Percentiles rank a stretch among this genome's conserved stretches.
phyloP scores from a whole-genome alignment of 2,113 vertebrate genomes.

The Spea bombifrons region DNA sequence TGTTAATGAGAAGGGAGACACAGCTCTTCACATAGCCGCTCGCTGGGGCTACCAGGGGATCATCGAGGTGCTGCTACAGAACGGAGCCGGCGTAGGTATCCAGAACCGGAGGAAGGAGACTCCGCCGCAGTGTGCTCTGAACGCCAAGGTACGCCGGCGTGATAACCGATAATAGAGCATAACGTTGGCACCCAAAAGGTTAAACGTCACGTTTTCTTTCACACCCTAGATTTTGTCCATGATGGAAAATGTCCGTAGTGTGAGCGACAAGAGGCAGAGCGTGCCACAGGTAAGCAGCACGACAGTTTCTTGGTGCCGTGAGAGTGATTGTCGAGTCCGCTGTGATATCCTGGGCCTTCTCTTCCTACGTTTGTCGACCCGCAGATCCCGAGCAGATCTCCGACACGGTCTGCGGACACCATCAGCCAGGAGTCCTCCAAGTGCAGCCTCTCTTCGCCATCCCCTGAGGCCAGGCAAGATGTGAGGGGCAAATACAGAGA shows the following conservation, averaged over 20 bases:
- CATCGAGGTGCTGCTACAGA: constrained; percentile 88
- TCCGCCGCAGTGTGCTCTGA: constrained; percentile 82
- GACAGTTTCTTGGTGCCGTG: background rate
- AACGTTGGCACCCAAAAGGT: background rate
- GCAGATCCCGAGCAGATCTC: constrained; percentile 70
- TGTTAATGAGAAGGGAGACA: constrained; percentile 91
- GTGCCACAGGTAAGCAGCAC: constrained; percentile 66
- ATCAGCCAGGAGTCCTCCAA: constrained; percentile 80
- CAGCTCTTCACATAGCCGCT: constrained; percentile 85
- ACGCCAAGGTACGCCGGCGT: constrained; percentile 77
- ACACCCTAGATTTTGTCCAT: constrained; percentile 77
- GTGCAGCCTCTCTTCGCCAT: constrained; percentile 79
- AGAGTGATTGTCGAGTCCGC: background rate
- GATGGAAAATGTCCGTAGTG: constrained; percentile 70
- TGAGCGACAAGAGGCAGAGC: constrained; percentile 63
- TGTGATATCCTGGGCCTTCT: background rate
- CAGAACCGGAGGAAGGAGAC: constrained; percentile 83
- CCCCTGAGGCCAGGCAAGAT: constrained; percentile 67
- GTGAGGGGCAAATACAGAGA: constrained; percentile 74
- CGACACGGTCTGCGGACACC: constrained; percentile 68
- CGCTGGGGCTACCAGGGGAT: constrained; percentile 95
- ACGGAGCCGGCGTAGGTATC: constrained; percentile 75
- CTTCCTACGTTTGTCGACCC: background rate
- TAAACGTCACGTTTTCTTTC: constrained; percentile 12
- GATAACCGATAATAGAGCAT: background rate